phyloP scores from a whole-genome alignment of 1,140 invertebrate genomes.

The Globodera ellingtonae region DNA sequence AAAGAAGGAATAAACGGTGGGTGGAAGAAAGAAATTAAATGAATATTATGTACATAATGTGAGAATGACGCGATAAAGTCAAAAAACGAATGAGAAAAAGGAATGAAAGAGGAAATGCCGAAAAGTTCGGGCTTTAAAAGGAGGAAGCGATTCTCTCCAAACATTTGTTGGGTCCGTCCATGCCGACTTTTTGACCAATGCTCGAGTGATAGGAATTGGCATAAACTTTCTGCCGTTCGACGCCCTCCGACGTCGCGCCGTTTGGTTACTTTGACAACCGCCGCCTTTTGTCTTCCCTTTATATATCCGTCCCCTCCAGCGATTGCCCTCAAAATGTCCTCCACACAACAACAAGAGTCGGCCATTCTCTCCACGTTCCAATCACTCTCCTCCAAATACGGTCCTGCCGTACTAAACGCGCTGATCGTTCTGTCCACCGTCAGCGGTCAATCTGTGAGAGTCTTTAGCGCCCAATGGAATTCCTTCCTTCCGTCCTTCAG shows the following conservation, averaged over 20 bases:
- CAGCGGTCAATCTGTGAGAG: constrained; percentile 58
- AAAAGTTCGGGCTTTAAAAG: neutral
- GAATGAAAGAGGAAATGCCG: neutral
- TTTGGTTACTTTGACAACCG: neutral
- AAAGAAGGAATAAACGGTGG: neutral
- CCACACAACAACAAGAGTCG: constrained; percentile 1
- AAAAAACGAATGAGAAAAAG: neutral
- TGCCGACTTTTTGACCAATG: too few species aligned
- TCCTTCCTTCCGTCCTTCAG: constrained; percentile 42
- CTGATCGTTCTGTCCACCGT: constrained; percentile 61
- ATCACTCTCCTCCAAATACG: constrained; percentile 52
- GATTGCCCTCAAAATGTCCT: neutral
- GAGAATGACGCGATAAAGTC: neutral
- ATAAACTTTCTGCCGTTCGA: neutral
- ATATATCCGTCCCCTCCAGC: neutral
- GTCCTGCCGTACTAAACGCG: constrained; percentile 55
- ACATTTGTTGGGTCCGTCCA: too few species aligned
- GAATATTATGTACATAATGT: too few species aligned
- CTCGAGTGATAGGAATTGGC: neutral
- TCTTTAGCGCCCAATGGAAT: neutral
- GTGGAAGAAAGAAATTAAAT: too few species aligned
- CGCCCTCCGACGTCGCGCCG: too few species aligned
- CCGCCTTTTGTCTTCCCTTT: neutral
- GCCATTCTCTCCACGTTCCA: constrained; percentile 26
- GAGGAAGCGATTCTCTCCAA: too few species aligned